Base-by-base conservation (phyloP, 2,888 invertebrate species). In the Theodoxus fluviatilis region DNA sequence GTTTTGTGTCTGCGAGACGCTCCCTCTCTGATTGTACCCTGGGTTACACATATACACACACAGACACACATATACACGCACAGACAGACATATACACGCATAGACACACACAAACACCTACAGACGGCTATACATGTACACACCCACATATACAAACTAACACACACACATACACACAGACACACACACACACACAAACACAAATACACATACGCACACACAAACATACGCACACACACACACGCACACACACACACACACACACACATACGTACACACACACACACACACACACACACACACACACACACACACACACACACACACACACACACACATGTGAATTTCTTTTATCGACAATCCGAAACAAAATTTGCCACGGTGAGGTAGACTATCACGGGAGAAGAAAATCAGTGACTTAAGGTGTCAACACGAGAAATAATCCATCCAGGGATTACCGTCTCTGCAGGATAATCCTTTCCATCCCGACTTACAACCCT, bases 121-220 rank as follows among this genome's bases (percentile, higher is more conserved):
- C 18, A 43, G 9, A 43, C 43, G 7, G 43, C 43, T 15, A 43
- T 43, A 43, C 43, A 43, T 7, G 43, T 43, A 61, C n/a, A 37
- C 61, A 61, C n/a, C 33, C 35, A 31, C 6, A 33, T 25, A 37
- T n/a, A 61, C 61, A 33, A 33, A 61, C 61, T 18, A 33, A 61
- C 3, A 33, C 61, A 12, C 35, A 9, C 61, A 18, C 35, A 18
- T n/a, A n/a, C 35, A 35, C 61, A 61, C 33, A 31, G 18, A 18
- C 61, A 18, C 35, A 61, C 61, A 61, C 61, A 61, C 35, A 2
- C 61, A 33, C 61, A 61, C 61, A 61, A 33, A 61, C 35, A 31
- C 61, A 61, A 33, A 37, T n/a, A 22, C 40, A 15, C 40, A 40
- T 3, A 25, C 38, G 28, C 25, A 2, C n/a, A 7, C 22, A 22